Base-by-base conservation (phyloP, 2,888 invertebrate genomes). In the Tinea pellionella region DNA sequence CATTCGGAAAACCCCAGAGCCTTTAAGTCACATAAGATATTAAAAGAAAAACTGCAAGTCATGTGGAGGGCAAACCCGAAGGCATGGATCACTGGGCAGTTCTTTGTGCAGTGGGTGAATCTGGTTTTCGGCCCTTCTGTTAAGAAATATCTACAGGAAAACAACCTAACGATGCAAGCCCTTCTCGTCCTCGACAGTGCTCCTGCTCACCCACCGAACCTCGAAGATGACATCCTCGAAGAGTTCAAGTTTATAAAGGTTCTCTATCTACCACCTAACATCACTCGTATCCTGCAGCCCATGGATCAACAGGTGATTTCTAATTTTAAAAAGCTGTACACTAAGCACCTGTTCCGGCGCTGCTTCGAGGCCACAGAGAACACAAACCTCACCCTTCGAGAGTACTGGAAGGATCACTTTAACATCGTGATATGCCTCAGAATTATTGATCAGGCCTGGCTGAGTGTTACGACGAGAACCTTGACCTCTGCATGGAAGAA, bases 371-470 rank as follows among this genome's bases (percentile, higher is more conserved):
- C 68, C 61, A 71, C 67, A 13, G 62, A 66, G 37, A 61, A 59
- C 58, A 68, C 66, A 61, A 64, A 68, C 62, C 62, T 71, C 30
- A 69, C 68, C 57, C 66, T 70, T 60, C 62, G 65, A 65, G 65
- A 72, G 62, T 74, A 67, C 61, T 71, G 72, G 69, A 73, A 71
- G 62, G 63, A 72, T 9, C 66, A 73, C 62, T 74, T 69, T 62
- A 65, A 73, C 62, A 69, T 73, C 62, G 60, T 66, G 42, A 59
- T 61, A 29, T 67, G 65, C 63, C 61, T 69, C 9, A 63, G 62
- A 62, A 65, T 70, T 62, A 69, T 71, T 61, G 66, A 68, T 63
- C 60, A 64, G 61, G 66, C 66, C 60, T 67, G 68, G 61, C 62
- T 61, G 63, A 64, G 37, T 30, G 41, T 47, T 59, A 47, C 53